Percentiles rank a stretch among this genome's conserved stretches.
Evolutionary conservation across 2,797 vertebrate species (phyloP).

Genomic region (Enteromius radiatus): DNA sequence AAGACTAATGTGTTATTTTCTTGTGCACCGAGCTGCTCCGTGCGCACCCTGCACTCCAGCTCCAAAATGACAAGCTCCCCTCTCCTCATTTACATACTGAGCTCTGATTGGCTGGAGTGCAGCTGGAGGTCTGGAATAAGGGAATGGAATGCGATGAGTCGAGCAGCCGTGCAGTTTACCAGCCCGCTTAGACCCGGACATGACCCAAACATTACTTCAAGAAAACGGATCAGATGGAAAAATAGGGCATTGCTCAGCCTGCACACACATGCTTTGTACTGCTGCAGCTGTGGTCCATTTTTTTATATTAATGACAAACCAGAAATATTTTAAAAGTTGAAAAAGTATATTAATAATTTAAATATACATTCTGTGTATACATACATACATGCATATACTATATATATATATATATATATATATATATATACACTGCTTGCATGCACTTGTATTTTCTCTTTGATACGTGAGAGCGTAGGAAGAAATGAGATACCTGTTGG

Average conservation of each 20-base stretch:
- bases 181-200: slow-evolving; percentile 29
- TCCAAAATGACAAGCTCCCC: slow-evolving; percentile 62
- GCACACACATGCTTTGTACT: slow-evolving; percentile 25
- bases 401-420: background rate
- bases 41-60: slow-evolving; percentile 82
- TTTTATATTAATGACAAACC: slow-evolving; percentile 19
- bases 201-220: slow-evolving; percentile 32
- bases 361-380: background rate
- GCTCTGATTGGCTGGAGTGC: slow-evolving; percentile 55
- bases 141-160: slow-evolving; percentile 50
- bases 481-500: background rate
- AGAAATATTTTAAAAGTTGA: slow-evolving; percentile 22
- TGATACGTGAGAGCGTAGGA: background rate
- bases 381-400: background rate
- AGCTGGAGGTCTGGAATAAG: slow-evolving; percentile 37
- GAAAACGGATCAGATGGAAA: slow-evolving; percentile 45
- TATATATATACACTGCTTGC: background rate
- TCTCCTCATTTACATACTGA: slow-evolving; percentile 65
- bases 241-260: slow-evolving; percentile 25
- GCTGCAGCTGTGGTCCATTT: slow-evolving; percentile 32
- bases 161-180: slow-evolving; percentile 45
- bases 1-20: slow-evolving; percentile 27
- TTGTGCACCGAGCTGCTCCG: slow-evolving; percentile 65
- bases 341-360: background rate
- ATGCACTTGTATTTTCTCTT: background rate